Evolutionary conservation across 2,797 vertebrate genomes (phyloP).

Genomic region (Erithacus rubecula): DNA sequence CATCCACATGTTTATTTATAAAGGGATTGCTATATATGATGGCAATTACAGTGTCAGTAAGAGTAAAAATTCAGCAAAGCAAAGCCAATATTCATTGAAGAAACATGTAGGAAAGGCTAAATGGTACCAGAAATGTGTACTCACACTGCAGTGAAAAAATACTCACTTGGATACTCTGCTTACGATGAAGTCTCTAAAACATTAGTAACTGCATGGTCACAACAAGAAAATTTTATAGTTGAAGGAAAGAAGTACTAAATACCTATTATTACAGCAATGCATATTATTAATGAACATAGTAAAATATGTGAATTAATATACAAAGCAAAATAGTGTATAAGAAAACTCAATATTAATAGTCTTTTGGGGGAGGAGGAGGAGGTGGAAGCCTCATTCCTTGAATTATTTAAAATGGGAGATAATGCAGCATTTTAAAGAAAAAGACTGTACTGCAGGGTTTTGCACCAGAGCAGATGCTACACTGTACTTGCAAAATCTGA

Average conservation of each 20-base stretch:
- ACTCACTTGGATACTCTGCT: neutral
- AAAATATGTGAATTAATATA: neutral
- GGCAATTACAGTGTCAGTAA: conserved; percentile 37
- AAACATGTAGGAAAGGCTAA: neutral
- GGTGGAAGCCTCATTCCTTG: neutral
- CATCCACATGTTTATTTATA: conserved; percentile 47
- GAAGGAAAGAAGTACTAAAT: neutral
- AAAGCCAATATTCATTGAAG: conserved; percentile 6
- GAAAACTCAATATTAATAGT: neutral
- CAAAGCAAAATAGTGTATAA: neutral
- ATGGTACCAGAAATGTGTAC: neutral
- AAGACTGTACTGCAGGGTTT: neutral
- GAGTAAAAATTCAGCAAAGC: conserved; percentile 25
- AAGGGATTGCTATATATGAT: conserved; percentile 39
- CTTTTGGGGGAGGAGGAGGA: neutral
- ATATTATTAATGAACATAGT: neutral
- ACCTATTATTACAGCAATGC: conserved; percentile 1
- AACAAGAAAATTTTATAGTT: neutral
- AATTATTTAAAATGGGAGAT: conserved; percentile 5
- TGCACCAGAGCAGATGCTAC: neutral
- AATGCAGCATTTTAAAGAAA: neutral
- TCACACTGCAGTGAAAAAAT: neutral
- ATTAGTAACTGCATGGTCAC: neutral
- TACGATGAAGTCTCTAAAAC: neutral
- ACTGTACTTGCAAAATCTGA: neutral